Base-by-base conservation (phyloP, 2,113 vertebrate species). In the Pungitius pungitius region DNA sequence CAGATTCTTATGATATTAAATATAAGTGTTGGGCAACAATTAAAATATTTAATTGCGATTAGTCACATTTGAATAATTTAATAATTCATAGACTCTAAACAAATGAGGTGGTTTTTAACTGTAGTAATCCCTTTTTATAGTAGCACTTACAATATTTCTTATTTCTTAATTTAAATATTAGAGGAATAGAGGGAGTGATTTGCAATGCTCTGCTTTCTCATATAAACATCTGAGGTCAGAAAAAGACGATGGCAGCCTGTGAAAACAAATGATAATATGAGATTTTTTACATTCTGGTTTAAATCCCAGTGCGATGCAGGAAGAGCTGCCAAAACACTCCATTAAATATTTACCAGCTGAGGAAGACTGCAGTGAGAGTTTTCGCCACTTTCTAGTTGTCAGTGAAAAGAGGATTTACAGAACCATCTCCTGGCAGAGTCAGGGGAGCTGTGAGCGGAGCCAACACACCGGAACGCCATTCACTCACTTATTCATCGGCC, bases 261-360 rank as follows among this genome's bases (percentile, higher is more conserved):
- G 37, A n/a, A 66, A 62, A 57, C 54, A 58, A 24, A 39, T 2
- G 22, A 5, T 15, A 8, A 13, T 37, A 66, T 62, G 8, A 81
- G 67, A 62, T 52, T 8, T 65, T 39, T 42, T 54, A 37, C 18
- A 51, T 56, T 69, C 70, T 55, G 24, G 73, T 61, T 69, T 63
- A 62, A 77, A 69, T 33, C 56, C 57, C 66, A 37, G 20, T 15
- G 35, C 30, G 58, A 35, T 77, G 37, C 27, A 62, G 56, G 33
- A 59, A 20, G 27, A 59, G 55, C 17, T 42, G 49, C 45, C 71
- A 68, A 65, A 75, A 58, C 20, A 2, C 47, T 14, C 69, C 71
- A 86, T 90, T 45, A 83, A 83, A 85, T 84, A 84, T 87, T 87
- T 65, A 85, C 15, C 67, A 78, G 57, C 63, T 75, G 42, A 79